Evolutionary conservation across 2,888 invertebrate genomes (phyloP).

Genomic region (Scaptomyza flava): DNA sequence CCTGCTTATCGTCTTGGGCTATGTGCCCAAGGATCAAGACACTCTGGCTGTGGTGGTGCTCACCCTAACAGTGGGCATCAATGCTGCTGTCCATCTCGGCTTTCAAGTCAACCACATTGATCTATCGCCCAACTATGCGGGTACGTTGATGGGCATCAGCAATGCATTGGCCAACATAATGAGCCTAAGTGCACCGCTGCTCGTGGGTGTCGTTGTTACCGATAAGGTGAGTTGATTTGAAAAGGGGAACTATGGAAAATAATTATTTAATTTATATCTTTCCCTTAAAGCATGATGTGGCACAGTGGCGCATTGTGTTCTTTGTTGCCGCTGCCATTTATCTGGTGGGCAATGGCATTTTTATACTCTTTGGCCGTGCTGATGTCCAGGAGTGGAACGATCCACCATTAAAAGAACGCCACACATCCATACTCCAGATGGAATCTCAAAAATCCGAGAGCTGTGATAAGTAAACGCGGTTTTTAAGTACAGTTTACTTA

Average conservation of each 20-base stretch:
- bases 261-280: conserved; percentile 25
- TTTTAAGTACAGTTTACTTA: too few relatives aligned
- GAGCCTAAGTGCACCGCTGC: conserved; percentile 91
- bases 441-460: conserved; percentile 62
- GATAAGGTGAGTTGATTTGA: conserved; percentile 87
- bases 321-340: conserved; percentile 90
- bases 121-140: conserved; percentile 93
- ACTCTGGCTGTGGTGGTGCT: conserved; percentile 87
- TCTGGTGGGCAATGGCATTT: conserved; percentile 88
- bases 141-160: conserved; percentile 93
- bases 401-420: conserved; percentile 75
- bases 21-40: conserved; percentile 83
- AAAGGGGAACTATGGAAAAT: accelerated
- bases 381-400: conserved; percentile 90
- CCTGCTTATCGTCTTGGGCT: conserved; percentile 87
- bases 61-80: conserved; percentile 90
- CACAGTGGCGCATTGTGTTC: conserved; percentile 91
- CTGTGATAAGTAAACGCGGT: conserved; percentile 13
- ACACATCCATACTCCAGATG: conserved; percentile 68
- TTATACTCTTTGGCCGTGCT: conserved; percentile 88
- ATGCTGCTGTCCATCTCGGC: conserved; percentile 90
- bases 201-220: conserved; percentile 88
- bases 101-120: conserved; percentile 94
- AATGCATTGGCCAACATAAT: conserved; percentile 91
- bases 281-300: conserved; percentile 86